phyloP scores from a whole-genome alignment of 2,113 vertebrate species.

The Cochlearius cochlearius region DNA sequence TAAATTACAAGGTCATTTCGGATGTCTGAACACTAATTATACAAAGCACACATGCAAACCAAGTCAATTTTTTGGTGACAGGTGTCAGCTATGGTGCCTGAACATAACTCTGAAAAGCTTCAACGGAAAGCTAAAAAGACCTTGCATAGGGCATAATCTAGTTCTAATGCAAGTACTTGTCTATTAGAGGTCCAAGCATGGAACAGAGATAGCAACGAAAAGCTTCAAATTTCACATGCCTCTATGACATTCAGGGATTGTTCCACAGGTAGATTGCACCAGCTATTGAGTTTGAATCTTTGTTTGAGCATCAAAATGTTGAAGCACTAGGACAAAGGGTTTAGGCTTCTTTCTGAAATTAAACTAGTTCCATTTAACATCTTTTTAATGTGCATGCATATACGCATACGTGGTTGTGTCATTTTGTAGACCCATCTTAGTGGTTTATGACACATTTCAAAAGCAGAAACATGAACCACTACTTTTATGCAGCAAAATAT shows the following conservation, averaged over 20 bases:
- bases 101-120: not conserved
- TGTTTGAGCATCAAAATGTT: not conserved
- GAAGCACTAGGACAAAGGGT: not conserved
- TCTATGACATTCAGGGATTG: not conserved
- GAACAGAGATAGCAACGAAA: not conserved
- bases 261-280: not conserved
- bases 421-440: not conserved
- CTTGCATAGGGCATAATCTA: not conserved
- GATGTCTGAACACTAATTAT: not conserved
- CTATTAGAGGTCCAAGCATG: not conserved
- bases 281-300: not conserved
- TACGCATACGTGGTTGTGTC: not conserved
- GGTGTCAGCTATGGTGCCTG: not conserved
- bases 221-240: not conserved
- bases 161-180: not conserved
- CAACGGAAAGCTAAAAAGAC: not conserved
- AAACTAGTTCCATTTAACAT: not conserved
- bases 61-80: not conserved
- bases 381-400: not conserved
- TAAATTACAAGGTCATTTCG: not conserved
- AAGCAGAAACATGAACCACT: not conserved
- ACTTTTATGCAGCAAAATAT: not conserved
- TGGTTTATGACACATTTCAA: not conserved
- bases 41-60: not conserved
- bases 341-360: not conserved